Percentiles rank a stretch among this genome's conserved stretches.
Evolutionary conservation across 1,140 invertebrate species (phyloP).

Genomic region (Anastrepha obliqua): DNA sequence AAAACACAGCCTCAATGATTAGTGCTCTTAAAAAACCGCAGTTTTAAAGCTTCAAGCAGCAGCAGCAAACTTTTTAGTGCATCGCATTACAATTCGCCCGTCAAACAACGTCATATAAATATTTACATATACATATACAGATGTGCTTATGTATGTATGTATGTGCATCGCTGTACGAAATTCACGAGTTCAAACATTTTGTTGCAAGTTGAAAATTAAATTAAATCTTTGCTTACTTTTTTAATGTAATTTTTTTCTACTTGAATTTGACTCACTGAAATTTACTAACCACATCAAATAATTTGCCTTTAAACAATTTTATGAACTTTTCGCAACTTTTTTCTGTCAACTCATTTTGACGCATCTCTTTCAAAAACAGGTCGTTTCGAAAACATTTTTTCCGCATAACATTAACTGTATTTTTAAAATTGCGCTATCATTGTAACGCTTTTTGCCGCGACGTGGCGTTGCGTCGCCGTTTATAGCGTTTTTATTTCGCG

Average conservation of each 20-base stretch:
- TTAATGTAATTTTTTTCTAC: not conserved
- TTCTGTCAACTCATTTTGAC: not conserved
- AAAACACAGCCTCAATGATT: too few relatives aligned
- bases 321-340: not conserved
- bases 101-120: not conserved
- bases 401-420: not conserved
- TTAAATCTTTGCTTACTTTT: not conserved
- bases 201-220: not conserved
- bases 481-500: conserved; percentile 43
- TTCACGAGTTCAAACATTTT: not conserved
- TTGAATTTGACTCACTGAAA: not conserved
- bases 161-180: not conserved
- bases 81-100: too few relatives aligned
- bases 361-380: not conserved
- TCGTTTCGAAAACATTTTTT: not conserved
- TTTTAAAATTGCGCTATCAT: conserved; percentile 9
- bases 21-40: too few relatives aligned
- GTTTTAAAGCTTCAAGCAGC: too few relatives aligned
- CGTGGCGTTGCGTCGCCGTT: conserved; percentile 24
- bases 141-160: not conserved
- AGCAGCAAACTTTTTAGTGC: too few relatives aligned
- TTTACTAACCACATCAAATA: not conserved
- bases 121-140: not conserved
- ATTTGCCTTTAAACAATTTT: not conserved
- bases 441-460: not conserved